Evolutionary conservation across 2,113 vertebrate species (phyloP).

Genomic region (Zosterops lateralis): DNA sequence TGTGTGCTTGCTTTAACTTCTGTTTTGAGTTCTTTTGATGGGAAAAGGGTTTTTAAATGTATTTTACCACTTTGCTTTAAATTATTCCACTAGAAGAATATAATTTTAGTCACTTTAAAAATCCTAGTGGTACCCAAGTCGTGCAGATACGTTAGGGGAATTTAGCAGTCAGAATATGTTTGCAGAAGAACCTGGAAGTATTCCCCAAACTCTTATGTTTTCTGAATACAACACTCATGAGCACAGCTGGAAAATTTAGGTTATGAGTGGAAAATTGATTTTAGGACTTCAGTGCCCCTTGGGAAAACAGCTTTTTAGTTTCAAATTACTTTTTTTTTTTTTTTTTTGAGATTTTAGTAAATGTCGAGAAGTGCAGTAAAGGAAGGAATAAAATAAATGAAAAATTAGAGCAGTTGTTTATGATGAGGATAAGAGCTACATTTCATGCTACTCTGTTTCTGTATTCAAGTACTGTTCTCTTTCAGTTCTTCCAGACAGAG

Average conservation of each 20-base stretch:
- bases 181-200: not conserved
- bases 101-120: not conserved
- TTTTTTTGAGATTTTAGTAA: not conserved
- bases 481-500: not conserved
- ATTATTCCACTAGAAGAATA: not conserved
- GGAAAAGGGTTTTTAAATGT: not conserved
- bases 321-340: constrained; percentile 4
- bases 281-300: not conserved
- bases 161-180: not conserved
- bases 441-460: not conserved
- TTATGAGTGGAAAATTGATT: constrained; percentile 13
- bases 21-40: not conserved
- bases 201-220: not conserved
- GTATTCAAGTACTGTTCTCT: not conserved
- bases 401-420: not conserved
- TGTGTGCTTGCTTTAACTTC: not conserved
- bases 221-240: not conserved
- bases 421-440: not conserved
- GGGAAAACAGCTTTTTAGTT: not conserved
- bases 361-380: not conserved
- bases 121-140: not conserved
- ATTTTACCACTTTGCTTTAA: not conserved
- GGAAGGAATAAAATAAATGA: not conserved
- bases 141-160: not conserved
- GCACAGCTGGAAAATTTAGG: not conserved